Conservation (phyloP, 2,113 vertebrate genomes). For the Colistium nudipinnis region DNA sequence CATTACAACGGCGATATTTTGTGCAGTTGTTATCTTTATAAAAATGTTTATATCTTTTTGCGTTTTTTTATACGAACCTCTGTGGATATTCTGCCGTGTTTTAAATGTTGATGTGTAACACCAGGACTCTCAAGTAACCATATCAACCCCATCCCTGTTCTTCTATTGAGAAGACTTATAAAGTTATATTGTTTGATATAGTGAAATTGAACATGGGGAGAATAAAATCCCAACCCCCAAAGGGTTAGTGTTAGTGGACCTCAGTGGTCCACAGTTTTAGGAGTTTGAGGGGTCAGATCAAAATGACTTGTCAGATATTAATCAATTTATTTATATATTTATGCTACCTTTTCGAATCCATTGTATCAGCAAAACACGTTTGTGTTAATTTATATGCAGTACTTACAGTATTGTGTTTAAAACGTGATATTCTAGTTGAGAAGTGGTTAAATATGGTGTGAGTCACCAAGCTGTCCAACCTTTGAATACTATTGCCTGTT, state of each 20-base stretch:
- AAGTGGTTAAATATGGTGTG: not conserved
- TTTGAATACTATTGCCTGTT: not conserved
- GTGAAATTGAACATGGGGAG: not conserved
- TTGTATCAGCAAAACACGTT: not conserved
- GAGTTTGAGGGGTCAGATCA: no score
- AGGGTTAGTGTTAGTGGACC: no score
- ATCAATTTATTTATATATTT: not conserved
- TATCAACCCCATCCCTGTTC: no score
- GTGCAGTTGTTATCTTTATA: not conserved
- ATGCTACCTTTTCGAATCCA: not conserved
- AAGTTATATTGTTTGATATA: not conserved
- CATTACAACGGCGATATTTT: not conserved
- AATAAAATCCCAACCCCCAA: not conserved
- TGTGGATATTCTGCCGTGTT: no score
- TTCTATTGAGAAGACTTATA: no score
- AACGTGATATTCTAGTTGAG: not conserved
- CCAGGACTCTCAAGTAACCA: no score
- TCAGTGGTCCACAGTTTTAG: no score
- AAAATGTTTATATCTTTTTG: not conserved
- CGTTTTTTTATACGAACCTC: not conserved
- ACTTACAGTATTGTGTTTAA: not conserved
- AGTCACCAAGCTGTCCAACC: constrained; percentile 2
- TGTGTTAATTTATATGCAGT: not conserved
- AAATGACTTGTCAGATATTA: no score
- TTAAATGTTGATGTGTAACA: no score